Percentiles rank a stretch among this genome's conserved stretches.
phyloP scores from a whole-genome alignment of 1,140 invertebrate species.

The Cyrtorhinus lividipennis region DNA sequence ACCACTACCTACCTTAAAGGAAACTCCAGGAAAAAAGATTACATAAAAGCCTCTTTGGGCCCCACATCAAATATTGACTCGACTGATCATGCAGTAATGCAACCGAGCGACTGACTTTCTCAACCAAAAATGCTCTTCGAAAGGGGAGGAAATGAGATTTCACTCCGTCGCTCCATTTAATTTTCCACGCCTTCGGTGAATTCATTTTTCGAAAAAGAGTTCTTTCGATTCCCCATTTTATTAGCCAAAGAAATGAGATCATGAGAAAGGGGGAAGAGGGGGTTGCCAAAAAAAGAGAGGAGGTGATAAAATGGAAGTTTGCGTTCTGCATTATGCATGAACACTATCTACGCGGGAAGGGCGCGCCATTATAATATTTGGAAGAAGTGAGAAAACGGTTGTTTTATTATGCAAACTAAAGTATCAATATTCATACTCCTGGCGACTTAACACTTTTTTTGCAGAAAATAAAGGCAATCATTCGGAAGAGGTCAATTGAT shows the following conservation, averaged over 20 bases:
- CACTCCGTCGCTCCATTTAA: no score
- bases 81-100: no score
- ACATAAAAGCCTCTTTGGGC: no score
- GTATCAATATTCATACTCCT: not conserved
- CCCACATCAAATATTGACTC: no score
- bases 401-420: not conserved
- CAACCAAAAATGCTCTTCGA: no score
- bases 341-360: not conserved
- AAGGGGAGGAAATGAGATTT: not conserved
- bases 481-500: not conserved
- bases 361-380: no score
- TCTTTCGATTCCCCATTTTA: not conserved
- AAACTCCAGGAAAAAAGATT: no score
- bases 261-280: not conserved
- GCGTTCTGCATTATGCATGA: conserved; percentile 15
- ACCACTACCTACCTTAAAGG: no score
- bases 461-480: not conserved
- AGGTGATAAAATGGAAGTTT: conserved; percentile 6
- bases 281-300: not conserved
- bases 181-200: no score
- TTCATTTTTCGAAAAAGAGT: not conserved
- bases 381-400: no score
- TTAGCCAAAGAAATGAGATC: not conserved
- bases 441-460: not conserved
- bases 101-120: no score